These are phyloP conservation scores for Paelopatides confundens DNA, from an alignment of 53 echinoderm and acorn worm species.

Conservation along the genomic window DNA sequence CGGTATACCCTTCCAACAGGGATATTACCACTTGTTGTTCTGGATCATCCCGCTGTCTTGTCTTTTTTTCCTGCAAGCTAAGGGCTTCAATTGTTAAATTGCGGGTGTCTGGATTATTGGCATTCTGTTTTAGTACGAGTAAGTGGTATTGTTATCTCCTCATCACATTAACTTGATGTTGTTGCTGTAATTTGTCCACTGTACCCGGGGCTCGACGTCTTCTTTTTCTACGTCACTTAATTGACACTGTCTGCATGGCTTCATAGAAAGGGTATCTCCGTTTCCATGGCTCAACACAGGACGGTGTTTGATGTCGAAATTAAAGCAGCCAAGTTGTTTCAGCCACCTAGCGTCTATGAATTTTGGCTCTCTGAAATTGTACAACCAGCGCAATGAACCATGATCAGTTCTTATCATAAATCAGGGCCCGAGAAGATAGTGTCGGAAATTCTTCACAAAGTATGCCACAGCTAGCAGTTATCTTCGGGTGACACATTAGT, in stretches of 20 bases:
- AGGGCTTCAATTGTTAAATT: background rate
- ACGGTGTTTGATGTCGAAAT: slow-evolving; percentile 15
- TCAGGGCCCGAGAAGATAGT: slow-evolving; percentile 30
- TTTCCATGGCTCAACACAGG: slow-evolving; percentile 11
- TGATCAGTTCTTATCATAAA: slow-evolving; percentile 39
- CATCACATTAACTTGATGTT: too few relatives aligned
- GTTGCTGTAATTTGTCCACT: too few relatives aligned
- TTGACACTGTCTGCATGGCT: slow-evolving; percentile 4
- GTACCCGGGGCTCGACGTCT: background rate
- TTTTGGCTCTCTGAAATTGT: slow-evolving; percentile 13
- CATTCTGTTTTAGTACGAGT: too few relatives aligned
- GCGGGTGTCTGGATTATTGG: too few relatives aligned
- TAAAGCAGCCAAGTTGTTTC: background rate
- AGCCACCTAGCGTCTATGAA: background rate
- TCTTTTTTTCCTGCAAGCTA: background rate
- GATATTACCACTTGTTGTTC: background rate
- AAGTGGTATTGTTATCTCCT: too few relatives aligned
- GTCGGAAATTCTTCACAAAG: slow-evolving; percentile 31
- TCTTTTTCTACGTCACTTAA: background rate
- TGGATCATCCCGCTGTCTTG: slow-evolving; percentile 7
- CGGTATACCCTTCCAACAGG: background rate
- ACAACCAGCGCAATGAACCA: slow-evolving; percentile 36
- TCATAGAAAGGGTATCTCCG: slow-evolving; percentile 25
- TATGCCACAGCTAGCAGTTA: slow-evolving; percentile 32
- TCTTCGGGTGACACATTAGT: slow-evolving; percentile 19